Evolutionary conservation across 2,113 vertebrate species (phyloP), one percentile per base, ranked within the genome.

Genomic region (Pachycephala philippinensis): DNA sequence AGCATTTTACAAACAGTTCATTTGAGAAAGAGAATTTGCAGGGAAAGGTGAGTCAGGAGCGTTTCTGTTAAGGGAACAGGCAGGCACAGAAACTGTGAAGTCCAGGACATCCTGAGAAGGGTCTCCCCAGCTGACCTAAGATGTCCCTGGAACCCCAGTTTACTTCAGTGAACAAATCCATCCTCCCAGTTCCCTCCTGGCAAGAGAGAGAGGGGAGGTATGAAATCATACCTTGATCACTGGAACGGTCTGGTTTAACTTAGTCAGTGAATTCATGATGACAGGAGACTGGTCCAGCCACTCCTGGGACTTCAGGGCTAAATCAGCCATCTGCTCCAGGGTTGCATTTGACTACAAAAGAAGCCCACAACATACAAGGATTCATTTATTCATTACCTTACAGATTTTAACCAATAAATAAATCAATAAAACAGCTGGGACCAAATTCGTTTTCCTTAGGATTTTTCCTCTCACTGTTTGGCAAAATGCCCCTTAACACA

Each of bases 241-340:
- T 6, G 98, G 99, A 96, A 99, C 95, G 3, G 99, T 99, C 78
- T 98, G 90, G 70, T 98, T 97, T 91, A 99, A 98, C 68, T 98
- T 63, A 35, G 98, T 53, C 35, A 98, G 97, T 16, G 98, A 98
- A 68, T 98, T 96, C 90, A 99, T 76, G 80, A 99, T 94, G 95
- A 98, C 97, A 20, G 98, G 97, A 22, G 99, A 99, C 31, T 98
- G 98, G 63, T 98, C 93, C 59, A 99, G 72, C 99, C 99, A 99
- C 44, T 99, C 98, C 80, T 98, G 93, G 16, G 99, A 99, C 95
- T 97, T 98, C 88, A 97, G 97, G 91, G 96, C 97, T 97, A 97
- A 98, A 94, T 99, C 98, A 27, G 98, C 98, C 96, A 99, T 98
- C 95, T 99, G 98, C 71, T 98, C 97, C 97, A 99, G 96, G 37